Evolutionary conservation across 1,140 invertebrate genomes (phyloP), one percentile per base, ranked within the genome.

Genomic region (Heliothis virescens): DNA sequence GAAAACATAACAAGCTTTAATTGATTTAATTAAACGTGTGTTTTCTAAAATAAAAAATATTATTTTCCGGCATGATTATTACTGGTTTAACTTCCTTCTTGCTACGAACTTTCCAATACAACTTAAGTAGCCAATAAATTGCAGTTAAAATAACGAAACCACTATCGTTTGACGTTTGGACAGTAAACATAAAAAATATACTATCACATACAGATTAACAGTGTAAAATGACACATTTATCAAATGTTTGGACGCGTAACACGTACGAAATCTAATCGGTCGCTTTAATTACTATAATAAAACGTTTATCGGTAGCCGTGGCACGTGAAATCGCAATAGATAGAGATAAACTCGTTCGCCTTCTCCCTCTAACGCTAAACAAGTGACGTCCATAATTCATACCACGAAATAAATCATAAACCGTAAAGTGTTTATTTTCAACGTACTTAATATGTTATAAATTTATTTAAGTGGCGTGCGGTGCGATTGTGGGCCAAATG

Each of bases 371-470:
- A 88, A 81, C 85, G 81, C 87, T 87, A 89, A 92, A 90, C 89
- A 89, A 90, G 90, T 87, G 86, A 88, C 91, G 87, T 86, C 86
- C 89, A 91, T 93, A 93, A 92, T 91, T 92, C 90, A 93, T 91
- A 87, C 88, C 88, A 91, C 87, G 85, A 87, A 92, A 94, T 94
- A 94, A 94, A 94, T 94, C 92, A 94, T 94, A 93, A 92, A 90
- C 90, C 83, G 88, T 91, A 92, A 94, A 94, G 89, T 94, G 92
- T 94, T 92, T 94, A 94, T 94, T 94, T 93, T 94, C 88, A 90
- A 92, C 87, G 90, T 92, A 93, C 91, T 93, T 94, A 94, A 92
- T 93, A 93, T 92, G 91, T 92, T 92, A 93, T 94, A 94, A 94
- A 94, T 94, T 93, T 93, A 93, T 93, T 94, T 94, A 92, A 94